A percentile compares a stretch with the other conserved stretches of the same genome.
Conservation (phyloP, 2,888 invertebrate species). For the Bimastos eiseni region DNA sequence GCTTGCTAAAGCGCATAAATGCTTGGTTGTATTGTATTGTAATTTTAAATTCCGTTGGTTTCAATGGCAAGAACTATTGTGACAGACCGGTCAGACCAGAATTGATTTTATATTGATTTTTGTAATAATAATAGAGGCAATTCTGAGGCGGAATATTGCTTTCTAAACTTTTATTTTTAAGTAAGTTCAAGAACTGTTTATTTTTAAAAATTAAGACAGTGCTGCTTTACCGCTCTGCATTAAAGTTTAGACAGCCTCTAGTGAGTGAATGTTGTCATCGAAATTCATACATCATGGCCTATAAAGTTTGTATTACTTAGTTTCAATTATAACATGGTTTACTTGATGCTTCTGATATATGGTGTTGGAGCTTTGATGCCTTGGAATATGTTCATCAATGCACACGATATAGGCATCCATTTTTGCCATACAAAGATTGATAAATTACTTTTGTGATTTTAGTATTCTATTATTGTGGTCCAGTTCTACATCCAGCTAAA, state of each 20-base stretch:
- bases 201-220: neutral
- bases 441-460: neutral
- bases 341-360: slow-evolving; percentile 84
- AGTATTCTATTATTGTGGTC: neutral
- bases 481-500: neutral
- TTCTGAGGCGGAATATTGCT: too few species aligned
- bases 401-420: slow-evolving; percentile 71
- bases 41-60: too few species aligned
- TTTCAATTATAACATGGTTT: slow-evolving; percentile 69
- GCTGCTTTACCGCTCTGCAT: neutral
- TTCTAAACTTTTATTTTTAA: too few species aligned
- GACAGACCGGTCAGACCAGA: too few species aligned
- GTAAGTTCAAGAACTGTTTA: too few species aligned
- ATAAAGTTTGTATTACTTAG: neutral
- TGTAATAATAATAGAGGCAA: neutral
- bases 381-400: slow-evolving; percentile 99
- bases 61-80: too few species aligned
- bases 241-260: neutral
- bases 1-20: too few species aligned
- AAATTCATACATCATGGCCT: neutral
- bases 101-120: too few species aligned
- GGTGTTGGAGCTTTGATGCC: slow-evolving; percentile 92
- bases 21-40: too few species aligned
- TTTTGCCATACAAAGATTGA: neutral
- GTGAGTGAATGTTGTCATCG: neutral